Conservation (phyloP, 2,888 invertebrate species). For the Epinotia nisella region DNA sequence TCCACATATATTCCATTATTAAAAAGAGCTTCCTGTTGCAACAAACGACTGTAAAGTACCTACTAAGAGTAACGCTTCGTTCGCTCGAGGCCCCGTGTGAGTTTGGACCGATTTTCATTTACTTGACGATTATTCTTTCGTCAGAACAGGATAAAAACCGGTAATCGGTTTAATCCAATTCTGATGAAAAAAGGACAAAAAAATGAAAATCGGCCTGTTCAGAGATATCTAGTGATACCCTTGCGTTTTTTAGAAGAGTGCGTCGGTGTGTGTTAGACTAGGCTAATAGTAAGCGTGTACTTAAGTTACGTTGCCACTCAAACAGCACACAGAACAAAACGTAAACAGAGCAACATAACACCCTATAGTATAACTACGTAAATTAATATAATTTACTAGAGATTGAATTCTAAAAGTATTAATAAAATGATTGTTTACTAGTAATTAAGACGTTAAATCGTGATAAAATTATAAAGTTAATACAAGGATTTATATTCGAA, state of each 20-base stretch:
- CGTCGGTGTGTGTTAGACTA: conserved; percentile 60
- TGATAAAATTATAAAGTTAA: conserved; percentile 73
- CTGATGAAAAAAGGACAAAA: conserved; percentile 32
- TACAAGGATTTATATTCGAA: conserved; percentile 64
- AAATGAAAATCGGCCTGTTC: background rate
- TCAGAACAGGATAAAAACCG: too few relatives aligned
- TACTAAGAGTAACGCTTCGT: conserved; percentile 54
- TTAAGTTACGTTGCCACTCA: conserved; percentile 56
- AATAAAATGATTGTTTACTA: conserved; percentile 74
- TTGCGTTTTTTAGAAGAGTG: conserved; percentile 57
- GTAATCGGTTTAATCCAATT: too few relatives aligned
- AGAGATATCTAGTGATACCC: conserved; percentile 49
- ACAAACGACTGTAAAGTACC: conserved; percentile 36
- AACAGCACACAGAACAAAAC: conserved; percentile 55
- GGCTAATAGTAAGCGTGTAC: conserved; percentile 60
- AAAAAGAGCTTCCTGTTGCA: conserved; percentile 51
- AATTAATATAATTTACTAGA: conserved; percentile 60
- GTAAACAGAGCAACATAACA: conserved; percentile 47
- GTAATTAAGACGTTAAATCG: conserved; percentile 74
- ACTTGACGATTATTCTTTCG: too few relatives aligned
- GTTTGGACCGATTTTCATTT: background rate
- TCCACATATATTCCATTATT: conserved; percentile 31
- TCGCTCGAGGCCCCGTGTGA: conserved; percentile 55
- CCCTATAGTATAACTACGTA: conserved; percentile 64
- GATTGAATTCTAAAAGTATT: conserved; percentile 72